Conservation (phyloP, 2,888 invertebrate species). For the Exocentrus adspersus region DNA sequence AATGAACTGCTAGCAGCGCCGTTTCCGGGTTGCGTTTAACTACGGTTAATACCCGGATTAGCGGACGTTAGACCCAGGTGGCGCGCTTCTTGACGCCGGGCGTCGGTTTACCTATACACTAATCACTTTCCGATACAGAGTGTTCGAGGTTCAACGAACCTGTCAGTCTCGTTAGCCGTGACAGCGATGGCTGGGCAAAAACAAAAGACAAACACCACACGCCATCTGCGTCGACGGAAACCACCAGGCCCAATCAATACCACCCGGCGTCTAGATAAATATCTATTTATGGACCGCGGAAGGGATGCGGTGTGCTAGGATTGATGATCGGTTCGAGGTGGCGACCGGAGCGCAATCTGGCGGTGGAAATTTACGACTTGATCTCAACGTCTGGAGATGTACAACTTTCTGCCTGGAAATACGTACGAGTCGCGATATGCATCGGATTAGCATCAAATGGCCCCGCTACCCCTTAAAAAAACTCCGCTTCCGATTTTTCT, state of each 20-base stretch:
- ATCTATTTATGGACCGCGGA: background rate
- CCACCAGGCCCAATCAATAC: background rate
- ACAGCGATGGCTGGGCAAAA: conserved; percentile 1
- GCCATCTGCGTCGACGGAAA: background rate
- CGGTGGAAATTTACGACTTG: too few relatives aligned
- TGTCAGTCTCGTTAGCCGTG: background rate
- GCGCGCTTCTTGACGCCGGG: background rate
- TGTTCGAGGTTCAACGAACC: background rate
- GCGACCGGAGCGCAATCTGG: too few relatives aligned
- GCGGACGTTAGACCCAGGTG: conserved; percentile 2
- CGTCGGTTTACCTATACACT: background rate
- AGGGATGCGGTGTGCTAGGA: background rate
- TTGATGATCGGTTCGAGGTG: background rate
- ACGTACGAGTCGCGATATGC: background rate
- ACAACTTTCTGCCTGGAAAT: too few relatives aligned
- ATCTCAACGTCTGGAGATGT: too few relatives aligned
- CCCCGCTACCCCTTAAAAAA: background rate
- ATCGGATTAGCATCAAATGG: background rate
- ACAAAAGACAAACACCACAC: conserved; percentile 8
- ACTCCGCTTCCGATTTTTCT: background rate
- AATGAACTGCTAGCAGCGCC: background rate
- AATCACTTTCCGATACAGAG: background rate
- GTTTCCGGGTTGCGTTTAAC: conserved; percentile 8
- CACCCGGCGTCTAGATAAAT: background rate
- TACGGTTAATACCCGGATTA: background rate